Evolutionary conservation across 1,140 invertebrate genomes (phyloP).

Genomic region (Drosophila arawakana): DNA sequence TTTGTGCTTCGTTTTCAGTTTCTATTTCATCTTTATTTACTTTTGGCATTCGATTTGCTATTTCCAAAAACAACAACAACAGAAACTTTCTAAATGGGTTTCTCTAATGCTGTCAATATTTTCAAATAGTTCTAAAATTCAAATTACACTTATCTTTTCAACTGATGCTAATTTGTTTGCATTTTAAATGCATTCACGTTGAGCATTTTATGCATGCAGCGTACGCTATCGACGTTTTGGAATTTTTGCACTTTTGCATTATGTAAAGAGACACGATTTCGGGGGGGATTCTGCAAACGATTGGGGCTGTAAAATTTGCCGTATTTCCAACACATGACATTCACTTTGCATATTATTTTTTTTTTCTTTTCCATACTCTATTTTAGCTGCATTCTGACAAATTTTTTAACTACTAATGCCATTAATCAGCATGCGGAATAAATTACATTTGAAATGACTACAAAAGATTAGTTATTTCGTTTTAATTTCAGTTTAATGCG

Average conservation of each 20-base stretch:
- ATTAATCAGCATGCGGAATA: constrained; percentile 2
- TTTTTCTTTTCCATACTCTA: constrained; percentile 11
- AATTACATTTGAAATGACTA: neutral
- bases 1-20: constrained; percentile 18
- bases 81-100: constrained; percentile 47
- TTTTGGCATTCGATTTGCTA: constrained; percentile 59
- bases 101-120: constrained; percentile 56
- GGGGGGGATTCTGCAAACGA: neutral
- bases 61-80: constrained; percentile 27
- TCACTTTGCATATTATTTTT: constrained; percentile 10
- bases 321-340: constrained; percentile 14
- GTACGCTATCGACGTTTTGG: constrained; percentile 16
- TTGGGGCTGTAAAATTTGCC: neutral
- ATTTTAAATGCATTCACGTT: neutral
- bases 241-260: constrained; percentile 21
- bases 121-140: constrained; percentile 50
- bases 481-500: constrained; percentile 7
- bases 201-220: constrained; percentile 17
- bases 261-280: constrained; percentile 2
- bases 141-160: constrained; percentile 31
- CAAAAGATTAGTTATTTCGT: neutral
- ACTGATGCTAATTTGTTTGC: constrained; percentile 34
- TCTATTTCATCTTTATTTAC: constrained; percentile 18
- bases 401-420: constrained; percentile 2
- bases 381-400: neutral